Base-by-base conservation (phyloP, 2,888 invertebrate genomes). In the Harpagoxenus sublaevis region DNA sequence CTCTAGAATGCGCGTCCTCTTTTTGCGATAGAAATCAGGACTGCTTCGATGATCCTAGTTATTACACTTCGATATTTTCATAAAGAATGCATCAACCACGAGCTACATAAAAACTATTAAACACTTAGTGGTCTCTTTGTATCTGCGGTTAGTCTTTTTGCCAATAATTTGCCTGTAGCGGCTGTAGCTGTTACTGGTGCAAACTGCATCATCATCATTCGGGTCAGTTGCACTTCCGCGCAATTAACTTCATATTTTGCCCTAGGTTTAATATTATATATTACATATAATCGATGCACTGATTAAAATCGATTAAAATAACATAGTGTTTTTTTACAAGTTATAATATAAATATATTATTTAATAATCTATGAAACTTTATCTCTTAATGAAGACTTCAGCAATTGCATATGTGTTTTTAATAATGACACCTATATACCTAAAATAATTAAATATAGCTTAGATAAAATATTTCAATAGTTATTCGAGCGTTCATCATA, bases 221-320 rank as follows among this genome's bases (percentile, higher is more conserved):
- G 68, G 51, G 70, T 82, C 87, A 85, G 82, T 75, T 87, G 65
- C 83, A 78, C 82, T 87, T 84, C 79, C 79, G 57, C 75, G 68
- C 71, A 86, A 89, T 89, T 89, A 89, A 78, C 84, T 70, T 70
- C 60, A 63, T 65, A 79, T 84, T 83, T 89, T 83, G 78, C 75
- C 39, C 9, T 60, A 68, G 66, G 57, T 84, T 75, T 63, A 84
- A 83, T 83, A 62, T 68, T 74, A 53, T 62, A n/a, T 53, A 12
- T 12, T 35, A 45, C 18, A 66, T 74, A 23, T 23, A 48, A 83
- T 57, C 83, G n/a, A 57, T 53, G 48, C n/a, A 15, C 10, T 15
- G n/a, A 53, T 42, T 73, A 73, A 28, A 68, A 66, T 65, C 31
- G 51, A 28, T 51, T 15, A 5, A 39, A 35, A 31, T 35, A 15